Evolutionary conservation across 2,797 vertebrate species (phyloP), one percentile per base, ranked within the genome.

Genomic region (Phoebastria nigripes): DNA sequence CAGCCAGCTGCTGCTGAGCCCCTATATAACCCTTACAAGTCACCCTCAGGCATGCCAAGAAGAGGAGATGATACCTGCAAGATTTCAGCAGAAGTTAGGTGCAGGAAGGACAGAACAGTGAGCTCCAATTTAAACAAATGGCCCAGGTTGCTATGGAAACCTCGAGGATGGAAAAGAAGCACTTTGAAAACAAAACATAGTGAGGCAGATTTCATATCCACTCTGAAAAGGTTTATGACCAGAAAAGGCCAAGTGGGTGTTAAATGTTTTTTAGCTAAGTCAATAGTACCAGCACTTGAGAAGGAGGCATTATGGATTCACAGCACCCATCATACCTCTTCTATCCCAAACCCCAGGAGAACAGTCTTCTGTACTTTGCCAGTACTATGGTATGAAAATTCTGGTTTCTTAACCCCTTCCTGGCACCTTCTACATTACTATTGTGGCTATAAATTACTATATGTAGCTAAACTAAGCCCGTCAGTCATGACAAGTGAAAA

Each of bases 201-300:
- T 6, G 76, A 92, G 91, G 80, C 66, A 73, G 81, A 81, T 96
- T 97, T 83, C 91, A 44, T 86, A 96, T 83, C 82, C 80, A 91
- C 76, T 87, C 71, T 54, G 25, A 69, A 96, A 96, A 95, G 94
- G 84, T 93, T 97, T 95, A 94, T 92, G 94, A 95, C 96, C 97
- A 97, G 96, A 98, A 97, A 97, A 98, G 97, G 97, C 93, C 96
- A 98, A 97, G 93, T 77, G 91, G 91, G 96, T 58, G 90, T 97
- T 83, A 80, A 94, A 95, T 10, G 79, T 33, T 78, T 73, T 65
- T 82, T 49, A 90, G 95, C 70, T 84, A 90, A 93, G 79, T 61
- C 93, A 86, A 74, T 70, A 92, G 92, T 47, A 93, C 93, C 93
- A 95, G 81, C 72, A 65, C 70, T 95, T 55, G 55, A 93, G 44